Evolutionary conservation across 2,797 vertebrate species (phyloP).

Genomic region (Cetoscarus ocellatus): DNA sequence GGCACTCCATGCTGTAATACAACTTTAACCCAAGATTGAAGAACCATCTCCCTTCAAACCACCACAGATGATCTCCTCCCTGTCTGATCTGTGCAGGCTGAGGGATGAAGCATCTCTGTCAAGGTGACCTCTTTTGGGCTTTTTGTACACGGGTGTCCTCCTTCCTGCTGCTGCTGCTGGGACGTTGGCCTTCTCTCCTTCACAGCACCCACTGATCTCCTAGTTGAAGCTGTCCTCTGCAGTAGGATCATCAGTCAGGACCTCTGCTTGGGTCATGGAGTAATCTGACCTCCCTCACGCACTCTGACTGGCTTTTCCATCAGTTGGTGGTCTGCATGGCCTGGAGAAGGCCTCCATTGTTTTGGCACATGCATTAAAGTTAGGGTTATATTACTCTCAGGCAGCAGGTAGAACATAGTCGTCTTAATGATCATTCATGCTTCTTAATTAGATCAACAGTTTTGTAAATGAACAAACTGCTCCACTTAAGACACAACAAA

Average conservation of each 20-base stretch:
- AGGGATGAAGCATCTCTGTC: constrained; percentile 13
- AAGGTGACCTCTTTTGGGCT: constrained; percentile 48
- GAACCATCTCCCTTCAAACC: constrained; percentile 6
- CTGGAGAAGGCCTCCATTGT: neutral
- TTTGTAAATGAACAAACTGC: constrained; percentile 44
- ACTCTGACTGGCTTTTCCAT: constrained; percentile 6
- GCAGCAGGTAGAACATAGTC: constrained; percentile 33
- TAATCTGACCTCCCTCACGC: constrained; percentile 8
- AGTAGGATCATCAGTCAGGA: constrained; percentile 34
- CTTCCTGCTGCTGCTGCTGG: constrained; percentile 34
- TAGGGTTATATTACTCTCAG: neutral
- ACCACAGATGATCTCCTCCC: neutral
- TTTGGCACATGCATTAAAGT: constrained; percentile 17
- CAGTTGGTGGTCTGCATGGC: neutral
- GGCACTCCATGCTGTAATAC: constrained; percentile 11
- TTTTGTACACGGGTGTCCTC: constrained; percentile 33
- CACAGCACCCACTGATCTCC: constrained; percentile 5
- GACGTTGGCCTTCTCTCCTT: constrained; percentile 30
- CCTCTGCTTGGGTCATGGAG: constrained; percentile 7
- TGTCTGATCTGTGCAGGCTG: constrained; percentile 23
- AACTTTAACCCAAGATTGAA: constrained; percentile 16
- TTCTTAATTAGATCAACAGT: constrained; percentile 24
- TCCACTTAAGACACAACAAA: constrained; percentile 68
- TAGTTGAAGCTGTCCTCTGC: constrained; percentile 35
- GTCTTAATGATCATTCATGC: neutral